Base-by-base conservation (phyloP, 2,888 invertebrate genomes). In the Colostygia pectinataria region DNA sequence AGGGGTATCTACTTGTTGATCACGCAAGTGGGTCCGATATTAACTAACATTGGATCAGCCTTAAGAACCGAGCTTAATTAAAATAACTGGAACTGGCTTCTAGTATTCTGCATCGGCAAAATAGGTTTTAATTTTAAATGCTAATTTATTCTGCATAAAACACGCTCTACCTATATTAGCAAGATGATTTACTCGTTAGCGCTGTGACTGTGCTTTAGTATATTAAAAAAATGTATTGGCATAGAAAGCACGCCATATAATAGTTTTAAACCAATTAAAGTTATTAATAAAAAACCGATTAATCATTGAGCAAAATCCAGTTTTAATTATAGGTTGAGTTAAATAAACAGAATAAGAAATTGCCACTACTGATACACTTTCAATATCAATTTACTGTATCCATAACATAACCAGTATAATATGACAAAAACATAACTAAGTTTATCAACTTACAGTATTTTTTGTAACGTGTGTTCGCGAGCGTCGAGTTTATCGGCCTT, bases 41-140 rank as follows among this genome's bases (percentile, higher is more conserved):
- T 63, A 61, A 63, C 63, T 70, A 64, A 61, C 65, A 63, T 65
- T 68, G 60, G 56, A 66, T 65, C 57, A 59, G 66, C 59, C 58
- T 61, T 62, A 66, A 63, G 59, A 59, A 61, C 57, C 60, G 65
- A 57, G 58, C 50, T 64, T 63, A 71, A 74, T 77, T 78, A 76
- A 74, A 74, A 73, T 74, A 70, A 75, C 69, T 75, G 67, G 68
- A 74, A 68, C 68, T 68, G 55, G 77, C 62, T 68, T 55, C 57
- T 63, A 72, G 66, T 68, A 76, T 73, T 79, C 72, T 68, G 68
- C 61, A 58, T 43, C 38, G 53, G 61, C 49, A 34, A 51, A 70
- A 67, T 61, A 25, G 50, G 41, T 64, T 66, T 65, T 55, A 54
- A 67, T 74, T 69, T 69, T 66, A 63, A 74, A 74, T 72, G 69